Evolutionary conservation across 2,888 invertebrate genomes (phyloP), one percentile per base, ranked within the genome.

Genomic region (Nemapogon koenigi): DNA sequence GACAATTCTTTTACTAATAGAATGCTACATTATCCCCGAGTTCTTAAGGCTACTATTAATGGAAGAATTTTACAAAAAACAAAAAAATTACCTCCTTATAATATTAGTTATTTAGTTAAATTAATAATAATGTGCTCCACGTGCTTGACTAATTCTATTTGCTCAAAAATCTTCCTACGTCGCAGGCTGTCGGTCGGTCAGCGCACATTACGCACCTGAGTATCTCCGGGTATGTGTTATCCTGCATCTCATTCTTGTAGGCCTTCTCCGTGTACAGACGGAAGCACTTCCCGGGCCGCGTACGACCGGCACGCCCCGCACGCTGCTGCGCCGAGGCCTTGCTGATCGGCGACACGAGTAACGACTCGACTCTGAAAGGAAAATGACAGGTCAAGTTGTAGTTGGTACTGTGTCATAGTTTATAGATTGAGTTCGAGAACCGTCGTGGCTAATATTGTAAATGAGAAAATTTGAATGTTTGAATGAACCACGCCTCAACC

Each of bases 261-360:
- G 95, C 95, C 57, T 93, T 94, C 62, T 96, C 97, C 0, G 98
- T 98, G 65, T 98, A 94, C 1, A 94, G 73, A 26, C 94, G 81
- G 82, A 98, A 99, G 75, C 98, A 98, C 67, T 99, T 99, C 17
- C 99, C 98, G 0, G 99, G 97, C 28, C 90, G 82, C n/a, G 99
- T 99, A 55, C 99, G 84, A 0, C 99, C 99, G 2, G 99, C 99
- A 47, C 99, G 87, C 27, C 99, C 98, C 0, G 97, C 98, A 49
- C 99, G 81, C 64, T 99, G 99, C 68, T 99, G 97, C 0, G 99
- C 97, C 1, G 97, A 97, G 0, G 99, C 99, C 78, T 99, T 99
- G 59, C 97, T 97, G 48, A 99, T 98, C 1, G 99, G 97, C 0
- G 98, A 97, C 6, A 99, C 99, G 1, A 99, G 76, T 10, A 99